Base-by-base conservation (phyloP, 2,888 invertebrate genomes). In the Pyrrhosoma nymphula region DNA sequence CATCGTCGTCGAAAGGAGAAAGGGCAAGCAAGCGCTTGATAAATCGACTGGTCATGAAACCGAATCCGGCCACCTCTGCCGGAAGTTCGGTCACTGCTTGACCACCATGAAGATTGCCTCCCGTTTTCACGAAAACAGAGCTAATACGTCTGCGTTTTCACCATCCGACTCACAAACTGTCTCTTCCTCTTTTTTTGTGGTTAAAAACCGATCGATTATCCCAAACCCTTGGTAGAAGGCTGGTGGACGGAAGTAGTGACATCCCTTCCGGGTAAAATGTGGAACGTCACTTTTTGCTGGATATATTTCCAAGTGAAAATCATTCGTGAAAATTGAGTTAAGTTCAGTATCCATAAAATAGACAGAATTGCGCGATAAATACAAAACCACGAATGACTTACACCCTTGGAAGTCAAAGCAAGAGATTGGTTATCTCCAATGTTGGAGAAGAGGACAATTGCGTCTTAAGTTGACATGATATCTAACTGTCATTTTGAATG, bases 31-130 rank as follows among this genome's bases (percentile, higher is more conserved):
- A 93, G 63, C 47, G 75, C 69, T 93, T 93, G 63, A 63, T 63
- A 91, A 35, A 93, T 93, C 75, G 93, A 93, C 63, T 91, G 91
- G 39, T 39, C 60, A 23, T 30, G 93, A 93, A 93, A 93, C 69
- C 47, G 18, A 75, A 93, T 93, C 93, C 93, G 88, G 23, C 55
- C 89, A 89, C 89, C 47, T 93, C 47, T 47, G 69, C 93, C 93
- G 93, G 93, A 93, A 69, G 93, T 93, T 35, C 93, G 69, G 89
- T 47, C 82, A 82, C 82, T 82, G 56, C 89, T 47, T 56, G 89
- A 55, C 47, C 55, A 56, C 89, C 89, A 89, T 56, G 89, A 93
- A 93, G 93, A 93, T 69, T 69, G 93, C 93, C 69, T 75, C 0
- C 93, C 35, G 47, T 12, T n/a, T n/a, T 35, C 89, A n/a, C 89